Conservation (phyloP, 2,797 vertebrate genomes). For the Semotilus atromaculatus region DNA sequence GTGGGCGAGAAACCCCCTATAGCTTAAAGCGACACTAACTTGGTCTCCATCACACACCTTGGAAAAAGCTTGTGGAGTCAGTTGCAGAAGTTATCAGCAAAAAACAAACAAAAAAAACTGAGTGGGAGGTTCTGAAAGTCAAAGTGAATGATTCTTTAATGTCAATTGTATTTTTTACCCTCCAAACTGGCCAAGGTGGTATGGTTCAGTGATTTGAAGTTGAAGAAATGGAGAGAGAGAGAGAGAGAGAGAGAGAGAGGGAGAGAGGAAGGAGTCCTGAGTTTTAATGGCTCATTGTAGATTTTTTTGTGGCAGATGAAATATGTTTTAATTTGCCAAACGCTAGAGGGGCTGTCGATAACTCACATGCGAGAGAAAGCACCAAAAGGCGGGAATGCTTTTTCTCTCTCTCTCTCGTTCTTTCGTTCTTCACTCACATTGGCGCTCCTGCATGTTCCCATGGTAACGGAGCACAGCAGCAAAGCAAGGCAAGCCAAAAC, state of each 20-base stretch:
- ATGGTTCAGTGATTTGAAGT: neutral
- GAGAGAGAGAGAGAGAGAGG: neutral
- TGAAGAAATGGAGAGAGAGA: no score
- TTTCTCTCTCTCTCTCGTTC: slow-evolving; percentile 59
- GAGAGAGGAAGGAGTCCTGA: neutral
- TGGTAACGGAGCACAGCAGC: slow-evolving; percentile 74
- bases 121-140: neutral
- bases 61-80: neutral
- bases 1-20: neutral
- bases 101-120: neutral
- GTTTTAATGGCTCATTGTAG: slow-evolving; percentile 63
- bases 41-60: neutral
- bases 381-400: slow-evolving; percentile 3
- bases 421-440: slow-evolving; percentile 60
- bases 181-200: neutral
- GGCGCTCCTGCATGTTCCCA: slow-evolving; percentile 68
- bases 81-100: neutral
- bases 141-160: neutral
- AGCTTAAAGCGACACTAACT: neutral
- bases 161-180: neutral
- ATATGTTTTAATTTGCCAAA: slow-evolving; percentile 73
- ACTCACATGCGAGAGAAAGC: slow-evolving; percentile 47
- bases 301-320: slow-evolving; percentile 67
- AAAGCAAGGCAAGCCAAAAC: slow-evolving; percentile 55
- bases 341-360: slow-evolving; percentile 63